Base-by-base conservation (phyloP, 2,113 vertebrate genomes). In the Theristicus caerulescens region DNA sequence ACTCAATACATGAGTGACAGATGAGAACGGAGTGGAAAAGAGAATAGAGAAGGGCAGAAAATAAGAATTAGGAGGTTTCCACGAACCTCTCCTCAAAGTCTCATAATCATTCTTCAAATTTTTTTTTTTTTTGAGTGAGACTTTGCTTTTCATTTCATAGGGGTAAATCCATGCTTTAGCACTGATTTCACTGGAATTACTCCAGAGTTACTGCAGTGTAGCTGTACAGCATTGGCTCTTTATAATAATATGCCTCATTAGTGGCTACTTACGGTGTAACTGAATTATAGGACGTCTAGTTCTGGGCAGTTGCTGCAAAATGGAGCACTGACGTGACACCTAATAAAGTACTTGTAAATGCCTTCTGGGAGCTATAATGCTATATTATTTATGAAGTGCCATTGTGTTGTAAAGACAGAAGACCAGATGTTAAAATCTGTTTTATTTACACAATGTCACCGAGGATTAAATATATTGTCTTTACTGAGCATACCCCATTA, bases 321-420 rank as follows among this genome's bases (percentile, higher is more conserved):
- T 1, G 54, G 74, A 88, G 86, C 94, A 91, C 49, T 84, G 78
- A 94, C 5, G 10, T 91, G 95, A 96, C 93, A 94, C 93, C 95
- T 97, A 97, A 97, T 93, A 88, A 96, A 97, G 70, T 15, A 94
- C 88, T 95, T 94, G 83, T 85, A 91, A 88, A 85, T 88, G 91
- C 78, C 94, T 96, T 77, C 86, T 94, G 94, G 89, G 97, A 93
- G n/a, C 62, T 69, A 77, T 59, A 89, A 16, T 31, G 32, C 4
- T 82, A 27, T 70, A 90, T 91, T 91, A 92, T 95, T 94, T 94
- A 93, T 64, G 42, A 95, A 80, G 78, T 91, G 91, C 49, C 91
- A 94, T 89, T 87, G 93, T 91, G 55, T 69, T 95, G 80, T 90
- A 82, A 87, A 90, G 79, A 51, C 58, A 82, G 72, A 91, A 94